These are phyloP conservation scores for Cheilosia urbana DNA, from an alignment of 2,888 invertebrate genomes.

Conservation along the genomic window DNA sequence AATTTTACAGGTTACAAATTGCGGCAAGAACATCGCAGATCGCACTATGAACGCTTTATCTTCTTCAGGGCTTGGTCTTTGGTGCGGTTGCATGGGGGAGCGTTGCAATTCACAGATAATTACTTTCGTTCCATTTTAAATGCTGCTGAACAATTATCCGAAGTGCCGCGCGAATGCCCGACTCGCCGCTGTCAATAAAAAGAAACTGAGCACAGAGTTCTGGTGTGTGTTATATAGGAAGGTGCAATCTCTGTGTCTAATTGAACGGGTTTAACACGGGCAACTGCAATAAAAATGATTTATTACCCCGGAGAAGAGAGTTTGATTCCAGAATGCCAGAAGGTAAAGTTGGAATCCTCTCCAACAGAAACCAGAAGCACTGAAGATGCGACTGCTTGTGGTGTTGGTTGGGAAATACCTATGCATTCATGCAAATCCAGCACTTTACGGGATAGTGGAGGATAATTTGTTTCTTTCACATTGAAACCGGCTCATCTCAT, in stretches of 20 bases:
- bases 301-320: slow-evolving; percentile 24
- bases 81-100: not conserved
- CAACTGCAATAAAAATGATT: slow-evolving; percentile 47
- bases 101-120: slow-evolving; percentile 49
- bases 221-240: not conserved
- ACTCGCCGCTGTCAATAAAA: slow-evolving; percentile 23
- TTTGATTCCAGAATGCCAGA: not conserved
- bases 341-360: slow-evolving; percentile 1
- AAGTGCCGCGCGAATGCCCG: slow-evolving; percentile 22
- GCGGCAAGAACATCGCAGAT: not conserved
- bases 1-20: slow-evolving; percentile 30
- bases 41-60: not conserved
- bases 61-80: not conserved
- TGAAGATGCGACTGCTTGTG: too few relatives aligned
- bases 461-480: too few relatives aligned
- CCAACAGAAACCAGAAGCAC: too few relatives aligned
- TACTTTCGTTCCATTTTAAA: slow-evolving; percentile 43
- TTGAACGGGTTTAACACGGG: slow-evolving; percentile 52
- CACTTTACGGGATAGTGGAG: too few relatives aligned
- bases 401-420: too few relatives aligned
- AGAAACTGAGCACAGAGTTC: too few relatives aligned
- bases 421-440: too few relatives aligned
- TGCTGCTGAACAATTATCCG: slow-evolving; percentile 51
- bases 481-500: too few relatives aligned
- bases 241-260: slow-evolving; percentile 37